Conservation (phyloP, 2,888 invertebrate species). For the Epistrophe grossulariae region DNA sequence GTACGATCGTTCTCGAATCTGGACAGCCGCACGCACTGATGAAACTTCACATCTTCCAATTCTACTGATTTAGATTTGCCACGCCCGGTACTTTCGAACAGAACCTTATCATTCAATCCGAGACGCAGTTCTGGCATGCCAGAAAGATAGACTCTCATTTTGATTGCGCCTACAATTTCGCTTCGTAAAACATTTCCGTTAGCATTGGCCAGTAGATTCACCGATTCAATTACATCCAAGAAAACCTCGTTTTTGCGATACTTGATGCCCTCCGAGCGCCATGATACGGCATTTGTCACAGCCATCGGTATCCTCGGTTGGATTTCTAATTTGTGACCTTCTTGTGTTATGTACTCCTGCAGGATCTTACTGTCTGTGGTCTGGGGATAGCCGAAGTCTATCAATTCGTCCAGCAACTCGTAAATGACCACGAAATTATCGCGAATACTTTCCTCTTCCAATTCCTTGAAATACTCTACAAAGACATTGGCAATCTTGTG, state of each 20-base stretch:
- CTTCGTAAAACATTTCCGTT: slow-evolving; percentile 98
- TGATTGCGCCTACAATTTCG: slow-evolving; percentile 99
- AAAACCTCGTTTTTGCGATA: slow-evolving; percentile 99
- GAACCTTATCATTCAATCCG: slow-evolving; percentile 98
- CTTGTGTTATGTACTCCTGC: slow-evolving; percentile 99
- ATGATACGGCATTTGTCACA: slow-evolving; percentile 99
- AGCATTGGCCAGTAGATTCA: slow-evolving; percentile 97
- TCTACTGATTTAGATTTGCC: slow-evolving; percentile 99
- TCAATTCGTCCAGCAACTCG: slow-evolving; percentile 96
- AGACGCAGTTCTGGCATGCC: slow-evolving; percentile 99
- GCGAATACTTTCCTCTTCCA: slow-evolving; percentile 98
- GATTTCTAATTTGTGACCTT: slow-evolving; percentile 98
- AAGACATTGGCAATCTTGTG: slow-evolving; percentile 98
- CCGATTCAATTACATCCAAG: slow-evolving; percentile 99
- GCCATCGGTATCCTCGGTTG: slow-evolving; percentile 98
- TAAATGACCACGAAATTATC: slow-evolving; percentile 99
- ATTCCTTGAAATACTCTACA: slow-evolving; percentile 98
- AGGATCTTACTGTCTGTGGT: slow-evolving; percentile 99
- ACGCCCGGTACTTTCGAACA: slow-evolving; percentile 98
- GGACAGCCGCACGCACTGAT: slow-evolving; percentile 98
- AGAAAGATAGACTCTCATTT: slow-evolving; percentile 98
- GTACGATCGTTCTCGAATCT: slow-evolving; percentile 99
- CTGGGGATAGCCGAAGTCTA: slow-evolving; percentile 99
- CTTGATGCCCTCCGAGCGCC: slow-evolving; percentile 99
- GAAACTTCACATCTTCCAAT: slow-evolving; percentile 99